A percentile compares a stretch with the other conserved stretches of the same genome.
Evolutionary conservation across 2,113 vertebrate genomes (phyloP).

Genomic region (Prolemur simus): DNA sequence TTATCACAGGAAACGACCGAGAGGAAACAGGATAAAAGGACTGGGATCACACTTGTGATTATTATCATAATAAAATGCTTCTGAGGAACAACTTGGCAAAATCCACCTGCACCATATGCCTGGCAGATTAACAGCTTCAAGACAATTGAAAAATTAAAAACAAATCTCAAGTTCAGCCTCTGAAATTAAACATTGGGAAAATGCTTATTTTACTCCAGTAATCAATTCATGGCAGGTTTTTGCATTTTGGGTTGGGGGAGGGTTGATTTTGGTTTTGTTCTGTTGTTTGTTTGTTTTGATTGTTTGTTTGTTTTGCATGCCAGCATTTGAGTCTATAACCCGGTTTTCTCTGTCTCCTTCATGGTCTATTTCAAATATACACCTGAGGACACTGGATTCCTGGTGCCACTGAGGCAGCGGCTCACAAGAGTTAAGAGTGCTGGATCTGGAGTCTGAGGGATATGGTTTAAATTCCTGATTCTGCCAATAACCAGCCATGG

Average conservation of each 20-base stretch:
- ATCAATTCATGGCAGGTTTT: constrained; percentile 64
- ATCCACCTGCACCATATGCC: constrained; percentile 33
- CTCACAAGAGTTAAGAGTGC: neutral
- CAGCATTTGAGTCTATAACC: constrained; percentile 64
- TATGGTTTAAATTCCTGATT: neutral
- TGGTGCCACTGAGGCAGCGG: too few species aligned
- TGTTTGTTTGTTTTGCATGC: constrained; percentile 61
- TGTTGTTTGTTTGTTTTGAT: neutral
- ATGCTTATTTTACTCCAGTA: constrained; percentile 73
- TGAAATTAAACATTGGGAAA: constrained; percentile 66
- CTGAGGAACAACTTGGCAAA: constrained; percentile 62
- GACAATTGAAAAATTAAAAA: constrained; percentile 71
- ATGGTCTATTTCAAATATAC: neutral
- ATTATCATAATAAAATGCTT: constrained; percentile 49
- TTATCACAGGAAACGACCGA: constrained; percentile 51
- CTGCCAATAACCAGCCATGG: neutral
- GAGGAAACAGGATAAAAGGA: constrained; percentile 10
- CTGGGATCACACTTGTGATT: neutral
- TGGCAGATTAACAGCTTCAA: constrained; percentile 72
- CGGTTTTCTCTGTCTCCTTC: constrained; percentile 68
- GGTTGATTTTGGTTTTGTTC: neutral
- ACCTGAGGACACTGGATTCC: neutral
- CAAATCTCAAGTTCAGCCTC: constrained; percentile 72
- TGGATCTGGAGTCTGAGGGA: neutral
- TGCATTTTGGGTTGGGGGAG: neutral